Conservation (phyloP, 2,888 invertebrate species). For the Drosophila stalkeri region DNA sequence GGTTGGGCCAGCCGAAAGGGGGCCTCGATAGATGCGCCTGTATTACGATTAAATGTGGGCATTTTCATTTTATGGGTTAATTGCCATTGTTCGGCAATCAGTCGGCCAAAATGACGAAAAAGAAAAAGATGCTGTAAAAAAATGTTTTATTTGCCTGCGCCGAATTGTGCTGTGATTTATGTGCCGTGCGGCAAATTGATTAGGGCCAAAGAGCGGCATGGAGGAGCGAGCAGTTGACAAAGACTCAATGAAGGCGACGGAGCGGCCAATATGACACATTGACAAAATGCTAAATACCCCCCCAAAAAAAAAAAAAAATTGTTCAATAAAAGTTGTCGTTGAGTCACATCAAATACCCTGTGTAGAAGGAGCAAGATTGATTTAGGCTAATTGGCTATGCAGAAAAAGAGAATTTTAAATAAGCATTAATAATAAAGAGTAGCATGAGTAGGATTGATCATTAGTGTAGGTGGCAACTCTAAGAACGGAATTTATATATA, state of each 20-base stretch:
- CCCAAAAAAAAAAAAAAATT: too few relatives aligned
- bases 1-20: background rate
- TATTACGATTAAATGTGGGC: constrained; percentile 64
- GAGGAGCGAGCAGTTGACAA: background rate
- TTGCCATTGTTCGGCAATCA: constrained; percentile 77
- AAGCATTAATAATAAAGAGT: background rate
- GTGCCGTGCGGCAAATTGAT: constrained; percentile 53
- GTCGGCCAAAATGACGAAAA: constrained; percentile 28
- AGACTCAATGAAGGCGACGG: constrained; percentile 11
- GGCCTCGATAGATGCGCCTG: background rate
- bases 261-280: constrained; percentile 53
- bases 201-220: constrained; percentile 2
- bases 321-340: constrained; percentile 60
- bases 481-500: background rate
- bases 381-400: background rate
- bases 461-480: background rate
- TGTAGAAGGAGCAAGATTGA: background rate
- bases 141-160: constrained; percentile 63
- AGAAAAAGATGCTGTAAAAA: constrained; percentile 41
- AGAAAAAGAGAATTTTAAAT: background rate
- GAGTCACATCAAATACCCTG: constrained; percentile 32
- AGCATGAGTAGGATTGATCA: background rate
- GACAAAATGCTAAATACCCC: constrained; percentile 72
- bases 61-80: constrained; percentile 78
- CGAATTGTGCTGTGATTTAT: constrained; percentile 58